Evolutionary conservation across 2,888 invertebrate genomes (phyloP).

Genomic region (Aphodius granarius): DNA sequence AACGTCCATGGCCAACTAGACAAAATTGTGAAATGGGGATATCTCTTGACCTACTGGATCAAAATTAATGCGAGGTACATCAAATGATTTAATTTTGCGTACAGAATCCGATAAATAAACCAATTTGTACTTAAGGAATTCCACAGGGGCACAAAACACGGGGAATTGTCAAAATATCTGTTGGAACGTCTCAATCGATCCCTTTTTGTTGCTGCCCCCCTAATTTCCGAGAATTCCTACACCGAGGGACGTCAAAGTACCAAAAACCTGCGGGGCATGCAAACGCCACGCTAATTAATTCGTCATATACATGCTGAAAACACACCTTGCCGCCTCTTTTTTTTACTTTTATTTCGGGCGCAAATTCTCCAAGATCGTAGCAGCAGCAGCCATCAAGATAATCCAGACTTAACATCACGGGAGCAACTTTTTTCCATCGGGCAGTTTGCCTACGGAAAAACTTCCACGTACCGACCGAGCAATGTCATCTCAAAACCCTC

Average conservation of each 20-base stretch:
- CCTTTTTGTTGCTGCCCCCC: neutral
- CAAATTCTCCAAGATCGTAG: neutral
- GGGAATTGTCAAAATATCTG: neutral
- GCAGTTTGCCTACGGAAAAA: neutral
- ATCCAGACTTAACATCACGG: neutral
- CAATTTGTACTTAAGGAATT: too few species aligned
- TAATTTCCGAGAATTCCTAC: neutral
- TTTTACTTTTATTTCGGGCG: neutral
- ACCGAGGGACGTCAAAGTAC: neutral
- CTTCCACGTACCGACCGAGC: conserved; percentile 15
- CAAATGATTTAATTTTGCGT: neutral
- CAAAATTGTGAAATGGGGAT: neutral
- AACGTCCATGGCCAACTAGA: neutral
- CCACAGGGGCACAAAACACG: too few species aligned
- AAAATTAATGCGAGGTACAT: neutral
- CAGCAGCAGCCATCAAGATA: conserved; percentile 9
- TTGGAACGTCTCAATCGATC: neutral
- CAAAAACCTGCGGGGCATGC: neutral
- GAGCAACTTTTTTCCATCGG: conserved; percentile 14
- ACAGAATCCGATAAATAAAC: too few species aligned
- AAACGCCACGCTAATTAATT: conserved; percentile 14
- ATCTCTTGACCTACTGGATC: neutral
- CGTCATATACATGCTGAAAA: conserved; percentile 20
- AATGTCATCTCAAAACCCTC: neutral
- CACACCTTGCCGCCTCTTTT: neutral